A percentile compares a stretch with the other conserved stretches of the same genome.
phyloP scores from a whole-genome alignment of 53 echinoderm and acorn worm species.

The Astropecten irregularis region DNA sequence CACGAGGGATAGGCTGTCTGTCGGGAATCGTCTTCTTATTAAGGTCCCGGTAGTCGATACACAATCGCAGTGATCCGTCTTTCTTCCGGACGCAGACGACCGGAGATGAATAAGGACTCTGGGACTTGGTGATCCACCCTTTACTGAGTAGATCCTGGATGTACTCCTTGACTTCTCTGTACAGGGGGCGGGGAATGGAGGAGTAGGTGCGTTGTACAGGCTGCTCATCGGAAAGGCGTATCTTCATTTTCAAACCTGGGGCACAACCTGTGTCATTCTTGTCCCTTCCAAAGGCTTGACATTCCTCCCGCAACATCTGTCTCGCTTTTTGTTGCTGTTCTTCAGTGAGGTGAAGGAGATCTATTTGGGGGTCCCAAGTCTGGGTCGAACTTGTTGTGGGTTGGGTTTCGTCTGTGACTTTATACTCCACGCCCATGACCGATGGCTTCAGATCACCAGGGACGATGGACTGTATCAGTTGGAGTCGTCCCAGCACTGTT shows the following conservation, averaged over 20 bases:
- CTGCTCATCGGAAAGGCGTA: conserved; percentile 12
- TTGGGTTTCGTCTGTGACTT: neutral
- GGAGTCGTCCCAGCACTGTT: conserved; percentile 32
- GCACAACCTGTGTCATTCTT: conserved; percentile 29
- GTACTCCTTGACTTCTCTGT: conserved; percentile 51
- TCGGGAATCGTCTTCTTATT: conserved; percentile 54
- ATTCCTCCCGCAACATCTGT: conserved; percentile 42
- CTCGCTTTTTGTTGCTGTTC: conserved; percentile 9
- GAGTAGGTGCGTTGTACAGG: conserved; percentile 54
- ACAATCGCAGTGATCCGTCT: conserved; percentile 54
- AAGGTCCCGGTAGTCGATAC: conserved; percentile 23
- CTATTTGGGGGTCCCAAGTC: conserved; percentile 23
- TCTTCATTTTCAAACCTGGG: conserved; percentile 15
- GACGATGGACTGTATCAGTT: too few relatives aligned
- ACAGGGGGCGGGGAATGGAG: conserved; percentile 52
- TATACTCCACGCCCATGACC: too few relatives aligned
- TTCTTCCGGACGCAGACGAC: conserved; percentile 67
- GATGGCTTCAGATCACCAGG: too few relatives aligned
- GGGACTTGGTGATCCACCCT: conserved; percentile 64
- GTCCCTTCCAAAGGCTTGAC: conserved; percentile 47
- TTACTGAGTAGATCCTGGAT: conserved; percentile 38
- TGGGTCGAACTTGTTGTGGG: neutral
- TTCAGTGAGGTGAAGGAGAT: conserved; percentile 7
- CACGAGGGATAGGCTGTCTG: conserved; percentile 42
- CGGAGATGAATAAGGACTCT: conserved; percentile 54